phyloP scores from a whole-genome alignment of 1,140 invertebrate genomes.

The Psix sp. region DNA sequence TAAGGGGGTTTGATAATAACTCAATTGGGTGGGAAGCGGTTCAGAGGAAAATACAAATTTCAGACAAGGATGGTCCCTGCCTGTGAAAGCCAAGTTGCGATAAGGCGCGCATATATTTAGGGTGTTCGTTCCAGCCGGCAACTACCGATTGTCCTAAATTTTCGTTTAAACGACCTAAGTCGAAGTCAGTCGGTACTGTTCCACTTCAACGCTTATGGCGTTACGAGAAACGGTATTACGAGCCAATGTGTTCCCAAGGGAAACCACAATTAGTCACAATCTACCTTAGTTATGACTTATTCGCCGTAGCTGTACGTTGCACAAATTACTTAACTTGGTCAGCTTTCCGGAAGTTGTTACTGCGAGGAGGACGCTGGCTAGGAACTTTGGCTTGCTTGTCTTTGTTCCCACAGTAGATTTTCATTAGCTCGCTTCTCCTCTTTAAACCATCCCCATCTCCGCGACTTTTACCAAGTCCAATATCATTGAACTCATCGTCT shows the following conservation, averaged over 20 bases:
- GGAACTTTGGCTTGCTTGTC: constrained; percentile 63
- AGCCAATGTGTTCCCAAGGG: constrained; percentile 63
- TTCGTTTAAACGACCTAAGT: constrained; percentile 62
- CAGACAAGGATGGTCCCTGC: background rate
- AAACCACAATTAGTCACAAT: constrained; percentile 75
- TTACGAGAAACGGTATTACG: constrained; percentile 58
- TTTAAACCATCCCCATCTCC: constrained; percentile 30
- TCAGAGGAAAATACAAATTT: constrained; percentile 4
- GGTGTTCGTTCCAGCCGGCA: constrained; percentile 37
- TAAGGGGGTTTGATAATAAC: background rate
- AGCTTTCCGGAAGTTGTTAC: constrained; percentile 69
- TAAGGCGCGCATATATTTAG: constrained; percentile 34
- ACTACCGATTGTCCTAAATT: constrained; percentile 64
- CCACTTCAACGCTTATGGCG: constrained; percentile 53
- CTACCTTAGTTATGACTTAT: constrained; percentile 77
- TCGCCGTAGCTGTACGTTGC: constrained; percentile 67
- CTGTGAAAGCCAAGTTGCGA: constrained; percentile 9
- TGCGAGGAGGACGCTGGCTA: constrained; percentile 44
- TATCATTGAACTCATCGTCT: constrained; percentile 41
- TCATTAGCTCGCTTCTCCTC: constrained; percentile 65
- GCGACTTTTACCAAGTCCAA: constrained; percentile 28
- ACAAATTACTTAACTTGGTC: constrained; percentile 76
- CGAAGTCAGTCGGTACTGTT: constrained; percentile 51
- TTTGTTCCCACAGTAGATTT: constrained; percentile 67
- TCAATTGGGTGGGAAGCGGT: no score